Base-by-base conservation (phyloP, 2,888 invertebrate genomes). In the Mythimna albipuncta region DNA sequence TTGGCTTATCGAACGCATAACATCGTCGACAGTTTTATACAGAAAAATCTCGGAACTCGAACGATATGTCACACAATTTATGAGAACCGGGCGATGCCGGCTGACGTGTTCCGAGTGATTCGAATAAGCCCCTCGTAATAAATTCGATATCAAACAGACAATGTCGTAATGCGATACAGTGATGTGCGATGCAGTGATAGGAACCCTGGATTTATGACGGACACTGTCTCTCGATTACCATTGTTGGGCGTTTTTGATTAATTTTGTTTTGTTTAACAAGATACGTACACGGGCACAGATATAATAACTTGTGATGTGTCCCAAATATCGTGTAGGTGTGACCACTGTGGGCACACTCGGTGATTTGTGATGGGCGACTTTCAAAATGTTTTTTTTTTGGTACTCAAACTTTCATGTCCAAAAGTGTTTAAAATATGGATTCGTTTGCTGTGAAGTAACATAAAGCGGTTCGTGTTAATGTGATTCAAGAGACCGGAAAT, bases 21-120 rank as follows among this genome's bases (percentile, higher is more conserved):
- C 74, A 77, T 78, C 69, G 78, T 69, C 81, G 79, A 82, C 81
- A 88, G 87, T 89, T 90, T 90, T 91, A 90, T 89, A 89, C 88
- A 89, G 87, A 91, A 93, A 92, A 93, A 93, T 93, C 92, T 93
- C 87, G 88, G 92, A 93, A 93, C 89, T 90, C 89, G 90, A 86
- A 89, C 94, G 93, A 94, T 94, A 94, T 94, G 94, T 95, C 94
- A 94, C 92, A 89, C 88, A 94, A 94, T 95, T 95, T 95, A 95
- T 94, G 94, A 94, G 93, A 89, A 88, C 83, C 90, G 89, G 89
- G 85, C 91, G 91, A 90, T 88, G 88, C 87, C 87, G 90, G 90
- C 89, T 94, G 94, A 94, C 94, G 92, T 91, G 92, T 91, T 90
- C 84, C 91, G 92, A 93, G 90, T 92, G 92, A 93, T 93, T 93